Evolutionary conservation across 2,113 vertebrate genomes (phyloP), one percentile per base, ranked within the genome.

Genomic region (Notarius lentiginosus): DNA sequence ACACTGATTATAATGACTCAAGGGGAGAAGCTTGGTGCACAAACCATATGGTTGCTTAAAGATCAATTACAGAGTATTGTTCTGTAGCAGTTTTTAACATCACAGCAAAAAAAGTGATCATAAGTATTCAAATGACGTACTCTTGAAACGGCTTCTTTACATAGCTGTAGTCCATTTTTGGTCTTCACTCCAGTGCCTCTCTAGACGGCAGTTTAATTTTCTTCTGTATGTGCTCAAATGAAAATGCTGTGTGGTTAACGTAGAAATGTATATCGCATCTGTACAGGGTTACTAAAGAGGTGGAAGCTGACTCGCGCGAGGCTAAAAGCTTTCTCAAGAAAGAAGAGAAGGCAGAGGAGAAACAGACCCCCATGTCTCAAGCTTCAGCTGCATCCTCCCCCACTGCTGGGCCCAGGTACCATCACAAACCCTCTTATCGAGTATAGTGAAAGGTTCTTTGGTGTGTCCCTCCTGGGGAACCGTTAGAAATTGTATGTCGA

Each of bases 201-300:
- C 17, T 18, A 34, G 27, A 79, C n/a, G 10, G 4, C 14, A 24
- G 51, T 55, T 27, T 20, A 8, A 55, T 77, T 30, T 56, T 2
- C 7, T 5, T 18, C 4, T 1, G n/a, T 15, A 1, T 7, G 75
- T 80, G 53, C 55, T 1, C 56, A 56, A 58, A 5, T 58, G 24
- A 56, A 55, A 2, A 17, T 27, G 2, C 20, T 55, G 17, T 4
- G 0, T 79, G 24, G n/a, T 58, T 58, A 27, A 18, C 11, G 5
- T 79, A 58, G 14, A 1, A 20, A 55, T 12, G 11, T 61, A 5
- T 76, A 20, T 88, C 47, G 53, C 5, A 22, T 85, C 85, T 84
- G 79, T 49, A 89, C 92, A 99, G 98, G 92, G 96, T 99, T 75
- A 96, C 96, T 82, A 97, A 99, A 92, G 97, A 99, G 91, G 98